These are phyloP conservation scores for Mystacornis crossleyi DNA, from an alignment of 2,113 vertebrate species.

Conservation along the genomic window DNA sequence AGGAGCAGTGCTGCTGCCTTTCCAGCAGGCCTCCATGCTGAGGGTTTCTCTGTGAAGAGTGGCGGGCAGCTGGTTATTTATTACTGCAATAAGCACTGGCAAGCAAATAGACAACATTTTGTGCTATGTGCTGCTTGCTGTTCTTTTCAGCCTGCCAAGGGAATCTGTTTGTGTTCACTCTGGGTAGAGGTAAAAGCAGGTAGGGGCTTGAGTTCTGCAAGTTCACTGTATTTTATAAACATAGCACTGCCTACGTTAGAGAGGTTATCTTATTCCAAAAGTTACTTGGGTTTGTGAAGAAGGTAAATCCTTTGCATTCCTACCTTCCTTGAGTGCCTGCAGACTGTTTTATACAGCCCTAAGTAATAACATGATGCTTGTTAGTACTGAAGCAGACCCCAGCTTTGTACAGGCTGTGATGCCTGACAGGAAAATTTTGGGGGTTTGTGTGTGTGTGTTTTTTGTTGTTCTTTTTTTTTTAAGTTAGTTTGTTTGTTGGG, in stretches of 20 bases:
- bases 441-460: not conserved
- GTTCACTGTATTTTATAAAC: not conserved
- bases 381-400: not conserved
- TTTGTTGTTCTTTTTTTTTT: not conserved
- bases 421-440: not conserved
- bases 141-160: not conserved
- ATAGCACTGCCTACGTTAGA: not conserved
- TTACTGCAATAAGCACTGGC: not conserved
- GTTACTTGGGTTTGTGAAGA: not conserved
- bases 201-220: not conserved
- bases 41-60: not conserved
- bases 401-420: not conserved
- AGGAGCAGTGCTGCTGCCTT: not conserved
- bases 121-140: not conserved
- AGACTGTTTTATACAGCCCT: not conserved
- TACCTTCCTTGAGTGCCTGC: not conserved
- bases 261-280: not conserved
- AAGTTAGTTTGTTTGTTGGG: not conserved
- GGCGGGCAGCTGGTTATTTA: constrained; percentile 4
- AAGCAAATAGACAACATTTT: not conserved
- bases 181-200: not conserved
- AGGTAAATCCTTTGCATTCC: not conserved
- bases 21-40: not conserved
- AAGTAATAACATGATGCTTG: not conserved
- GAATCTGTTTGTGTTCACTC: not conserved